phyloP scores from a whole-genome alignment of 1,140 invertebrate genomes.

The Gonioctena quinquepunctata region DNA sequence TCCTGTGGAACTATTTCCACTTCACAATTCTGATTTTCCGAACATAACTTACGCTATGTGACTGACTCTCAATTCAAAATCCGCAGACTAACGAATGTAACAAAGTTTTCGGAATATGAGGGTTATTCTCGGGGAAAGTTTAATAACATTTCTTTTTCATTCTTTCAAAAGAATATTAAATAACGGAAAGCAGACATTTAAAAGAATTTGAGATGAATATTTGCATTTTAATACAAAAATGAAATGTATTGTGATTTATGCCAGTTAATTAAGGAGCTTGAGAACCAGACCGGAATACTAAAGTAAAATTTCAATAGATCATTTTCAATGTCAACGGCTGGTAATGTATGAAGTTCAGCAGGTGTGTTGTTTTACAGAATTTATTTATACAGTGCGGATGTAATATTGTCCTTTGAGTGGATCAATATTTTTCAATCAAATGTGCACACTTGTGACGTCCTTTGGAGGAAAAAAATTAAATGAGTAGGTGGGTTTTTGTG shows the following conservation, averaged over 20 bases:
- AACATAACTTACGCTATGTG: not conserved
- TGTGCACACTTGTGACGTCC: no score
- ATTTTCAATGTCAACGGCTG: no score
- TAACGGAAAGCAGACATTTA: slow-evolving; percentile 7
- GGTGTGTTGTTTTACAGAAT: no score
- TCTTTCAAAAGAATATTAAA: slow-evolving; percentile 14
- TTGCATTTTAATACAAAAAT: slow-evolving; percentile 23
- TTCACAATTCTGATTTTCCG: no score
- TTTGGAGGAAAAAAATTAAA: no score
- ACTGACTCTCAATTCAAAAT: not conserved
- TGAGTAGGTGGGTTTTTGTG: no score
- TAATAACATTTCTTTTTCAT: slow-evolving; percentile 13
- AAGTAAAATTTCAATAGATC: slow-evolving; percentile 11
- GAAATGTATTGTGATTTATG: slow-evolving; percentile 24
- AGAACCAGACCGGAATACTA: not conserved
- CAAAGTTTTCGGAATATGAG: not conserved
- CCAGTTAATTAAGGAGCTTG: slow-evolving; percentile 16
- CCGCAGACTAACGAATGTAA: not conserved
- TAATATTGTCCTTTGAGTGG: no score
- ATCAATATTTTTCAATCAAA: no score
- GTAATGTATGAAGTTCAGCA: no score
- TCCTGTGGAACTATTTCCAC: no score
- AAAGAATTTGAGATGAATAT: slow-evolving; percentile 18
- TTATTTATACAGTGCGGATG: no score
- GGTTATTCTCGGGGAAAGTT: not conserved